These are phyloP conservation scores for Hemithea aestivaria DNA, from an alignment of 2,888 invertebrate genomes.

Conservation along the genomic window DNA sequence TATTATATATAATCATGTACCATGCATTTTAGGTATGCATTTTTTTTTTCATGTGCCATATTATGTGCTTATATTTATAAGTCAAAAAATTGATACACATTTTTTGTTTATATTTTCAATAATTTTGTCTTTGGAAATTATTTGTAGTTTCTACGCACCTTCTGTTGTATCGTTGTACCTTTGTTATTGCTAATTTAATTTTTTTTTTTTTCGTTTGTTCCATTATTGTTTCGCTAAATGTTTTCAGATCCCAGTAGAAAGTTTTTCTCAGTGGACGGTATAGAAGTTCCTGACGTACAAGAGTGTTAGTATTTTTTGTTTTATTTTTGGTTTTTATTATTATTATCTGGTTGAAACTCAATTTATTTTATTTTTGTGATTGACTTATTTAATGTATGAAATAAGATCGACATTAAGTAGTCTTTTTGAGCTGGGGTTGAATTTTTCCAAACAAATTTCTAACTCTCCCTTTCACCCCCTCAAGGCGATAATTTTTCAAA, in stretches of 20 bases:
- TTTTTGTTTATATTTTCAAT: no score
- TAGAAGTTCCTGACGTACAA: slow-evolving; percentile 71
- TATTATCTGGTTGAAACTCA: slow-evolving; percentile 33
- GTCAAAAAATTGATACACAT: no score
- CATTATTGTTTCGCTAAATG: slow-evolving; percentile 36
- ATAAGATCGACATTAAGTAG: no score
- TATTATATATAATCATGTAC: no score
- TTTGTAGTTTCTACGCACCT: slow-evolving; percentile 30
- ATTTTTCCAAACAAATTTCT: no score
- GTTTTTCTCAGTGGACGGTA: slow-evolving; percentile 61
- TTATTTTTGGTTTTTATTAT: slow-evolving; percentile 28
- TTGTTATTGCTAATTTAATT: slow-evolving; percentile 13
- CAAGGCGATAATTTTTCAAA: no score
- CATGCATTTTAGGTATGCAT: no score
- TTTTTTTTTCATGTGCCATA: no score
- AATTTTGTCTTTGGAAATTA: no score
- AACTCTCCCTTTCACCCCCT: no score
- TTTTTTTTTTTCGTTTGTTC: slow-evolving; percentile 36
- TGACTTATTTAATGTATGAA: slow-evolving; percentile 12
- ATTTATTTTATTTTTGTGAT: slow-evolving; percentile 23
- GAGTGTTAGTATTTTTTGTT: slow-evolving; percentile 65
- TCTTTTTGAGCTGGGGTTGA: no score
- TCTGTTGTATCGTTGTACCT: slow-evolving; percentile 2
- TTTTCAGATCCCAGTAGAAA: slow-evolving; percentile 67
- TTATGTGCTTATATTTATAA: no score